phyloP scores from a whole-genome alignment of 2,888 invertebrate genomes.

The Ophonus ardosiacus region DNA sequence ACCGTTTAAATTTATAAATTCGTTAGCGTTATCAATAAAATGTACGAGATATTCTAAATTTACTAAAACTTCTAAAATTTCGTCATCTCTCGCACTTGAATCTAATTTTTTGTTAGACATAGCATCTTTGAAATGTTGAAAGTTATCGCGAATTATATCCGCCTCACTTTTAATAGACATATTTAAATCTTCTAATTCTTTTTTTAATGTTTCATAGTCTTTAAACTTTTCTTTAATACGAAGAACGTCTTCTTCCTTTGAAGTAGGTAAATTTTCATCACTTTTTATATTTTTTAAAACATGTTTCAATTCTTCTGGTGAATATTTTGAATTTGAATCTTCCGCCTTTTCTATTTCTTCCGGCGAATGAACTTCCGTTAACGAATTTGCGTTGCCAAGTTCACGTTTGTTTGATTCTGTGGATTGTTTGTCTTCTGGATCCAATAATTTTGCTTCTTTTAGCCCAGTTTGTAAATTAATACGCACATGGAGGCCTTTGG shows the following conservation, averaged over 20 bases:
- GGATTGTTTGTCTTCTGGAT: conserved; percentile 72
- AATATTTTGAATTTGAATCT: conserved; percentile 68
- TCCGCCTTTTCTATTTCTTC: conserved; percentile 68
- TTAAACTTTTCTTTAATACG: conserved; percentile 77
- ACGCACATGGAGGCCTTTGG: conserved; percentile 85
- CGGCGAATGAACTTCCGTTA: conserved; percentile 59
- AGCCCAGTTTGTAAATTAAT: conserved; percentile 86
- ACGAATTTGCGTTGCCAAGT: conserved; percentile 63
- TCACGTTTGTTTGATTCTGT: conserved; percentile 60
- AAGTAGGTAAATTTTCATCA: conserved; percentile 70
- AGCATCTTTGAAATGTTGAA: conserved; percentile 77
- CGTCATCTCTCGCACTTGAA: conserved; percentile 69
- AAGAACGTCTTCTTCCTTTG: conserved; percentile 71
- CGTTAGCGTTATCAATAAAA: conserved; percentile 86
- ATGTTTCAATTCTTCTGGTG: conserved; percentile 71
- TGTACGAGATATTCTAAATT: conserved; percentile 87
- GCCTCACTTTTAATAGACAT: conserved; percentile 82
- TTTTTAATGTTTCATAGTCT: conserved; percentile 82
- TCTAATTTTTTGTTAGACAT: conserved; percentile 72
- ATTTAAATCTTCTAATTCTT: conserved; percentile 81
- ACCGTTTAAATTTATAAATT: conserved; percentile 83
- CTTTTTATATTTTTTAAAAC: conserved; percentile 74
- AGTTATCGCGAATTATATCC: conserved; percentile 80
- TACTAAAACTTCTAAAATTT: conserved; percentile 77
- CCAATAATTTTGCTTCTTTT: conserved; percentile 86